Base-by-base conservation (phyloP, 2,797 vertebrate species). In the Fundulus diaphanus region DNA sequence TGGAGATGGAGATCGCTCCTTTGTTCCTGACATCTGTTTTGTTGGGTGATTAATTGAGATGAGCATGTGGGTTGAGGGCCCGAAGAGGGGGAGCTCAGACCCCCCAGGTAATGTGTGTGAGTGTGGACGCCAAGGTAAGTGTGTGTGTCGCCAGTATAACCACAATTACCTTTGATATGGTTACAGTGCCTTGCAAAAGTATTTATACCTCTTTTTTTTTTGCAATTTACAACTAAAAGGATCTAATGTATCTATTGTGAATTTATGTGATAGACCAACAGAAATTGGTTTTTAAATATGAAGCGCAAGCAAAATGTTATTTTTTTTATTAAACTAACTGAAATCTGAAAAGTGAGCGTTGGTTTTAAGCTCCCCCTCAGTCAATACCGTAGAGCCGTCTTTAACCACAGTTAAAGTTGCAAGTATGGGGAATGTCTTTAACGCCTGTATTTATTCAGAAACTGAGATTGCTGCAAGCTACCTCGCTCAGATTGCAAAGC, bases 21-120 rank as follows among this genome's bases (percentile, higher is more conserved):
- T 93, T 92, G 91, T 93, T 93, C 90, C 82, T 92, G 92, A 93
- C 93, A 93, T 94, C 93, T 94, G 93, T 93, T 93, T 93, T 93
- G 90, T 90, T 90, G 89, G 87, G 84, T 94, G 92, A 92, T 93
- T 93, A 94, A 94, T 93, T 92, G 92, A 92, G 92, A 94, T 92
- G 92, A 94, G 90, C 92, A 90, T 92, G 92, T 89, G 88, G 89
- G 90, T 89, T 93, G 92, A 93, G 90, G 87, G 87, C 89, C 84
- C 84, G 78, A 84, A 80, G 89, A 88, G 83, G 91, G 86, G 88
- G 81, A 83, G 83, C 84, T 78, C 74, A 89, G 89, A 87, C 90
- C 90, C 90, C 92, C 90, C 90, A 93, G 89, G 89, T 93, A 88
- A 89, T 89, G 77, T 70, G 72, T 76, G 61, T 77, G 67, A 75